A percentile compares a stretch with the other conserved stretches of the same genome.
Evolutionary conservation across 1,140 invertebrate genomes (phyloP).

Genomic region (Pinna nobilis): DNA sequence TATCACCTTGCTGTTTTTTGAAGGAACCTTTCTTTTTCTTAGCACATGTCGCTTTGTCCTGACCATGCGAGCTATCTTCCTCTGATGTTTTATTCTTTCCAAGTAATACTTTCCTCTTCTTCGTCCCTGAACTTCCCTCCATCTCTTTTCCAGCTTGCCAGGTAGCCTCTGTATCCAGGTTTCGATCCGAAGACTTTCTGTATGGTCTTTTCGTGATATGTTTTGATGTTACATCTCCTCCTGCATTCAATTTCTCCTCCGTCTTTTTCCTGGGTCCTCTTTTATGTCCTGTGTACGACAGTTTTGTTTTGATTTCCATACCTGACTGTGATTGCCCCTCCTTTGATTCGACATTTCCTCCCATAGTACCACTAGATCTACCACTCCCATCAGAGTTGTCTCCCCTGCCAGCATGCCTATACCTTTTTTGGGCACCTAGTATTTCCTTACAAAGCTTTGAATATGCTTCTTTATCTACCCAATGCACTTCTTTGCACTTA

Average conservation of each 20-base stretch:
- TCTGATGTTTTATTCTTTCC: no score
- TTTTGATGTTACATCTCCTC: no score
- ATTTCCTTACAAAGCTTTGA: slow-evolving; percentile 7
- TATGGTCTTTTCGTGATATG: no score
- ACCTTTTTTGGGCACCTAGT: slow-evolving; percentile 12
- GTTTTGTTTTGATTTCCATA: slow-evolving; percentile 9
- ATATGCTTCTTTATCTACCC: slow-evolving; percentile 6
- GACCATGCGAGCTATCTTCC: background rate
- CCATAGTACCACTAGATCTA: background rate
- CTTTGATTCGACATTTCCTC: background rate
- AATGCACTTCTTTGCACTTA: background rate
- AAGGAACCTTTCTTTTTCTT: background rate
- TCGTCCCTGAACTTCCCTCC: no score
- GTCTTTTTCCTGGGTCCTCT: background rate
- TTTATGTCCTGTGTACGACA: slow-evolving; percentile 15
- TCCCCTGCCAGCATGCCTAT: background rate
- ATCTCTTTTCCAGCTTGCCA: no score
- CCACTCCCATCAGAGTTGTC: background rate
- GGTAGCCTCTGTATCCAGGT: no score
- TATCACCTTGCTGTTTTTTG: slow-evolving; percentile 1
- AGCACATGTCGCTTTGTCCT: background rate
- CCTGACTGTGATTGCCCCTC: background rate
- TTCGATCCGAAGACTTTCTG: no score
- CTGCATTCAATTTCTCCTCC: background rate
- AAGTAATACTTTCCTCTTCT: no score